Conservation (phyloP, 2,797 vertebrate genomes). For the Peromyscus attwateri region DNA sequence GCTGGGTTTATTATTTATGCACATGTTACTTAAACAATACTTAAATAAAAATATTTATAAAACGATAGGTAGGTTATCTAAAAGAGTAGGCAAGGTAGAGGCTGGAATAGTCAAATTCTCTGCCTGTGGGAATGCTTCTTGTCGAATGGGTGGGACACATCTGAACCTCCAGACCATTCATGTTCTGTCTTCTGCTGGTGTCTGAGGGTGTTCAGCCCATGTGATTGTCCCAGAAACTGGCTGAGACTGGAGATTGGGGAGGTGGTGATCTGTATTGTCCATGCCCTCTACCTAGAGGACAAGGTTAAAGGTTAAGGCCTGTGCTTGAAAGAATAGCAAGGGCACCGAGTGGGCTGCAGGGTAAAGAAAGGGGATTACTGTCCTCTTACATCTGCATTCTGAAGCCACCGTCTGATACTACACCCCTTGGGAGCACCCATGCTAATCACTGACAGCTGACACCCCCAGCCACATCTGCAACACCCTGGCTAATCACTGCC, state of each 20-base stretch:
- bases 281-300: neutral
- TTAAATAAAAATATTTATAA: neutral
- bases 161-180: accelerated
- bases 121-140: neutral
- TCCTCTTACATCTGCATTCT: conserved; percentile 68
- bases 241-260: neutral
- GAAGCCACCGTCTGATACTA: conserved; percentile 69
- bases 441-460: conserved; percentile 71
- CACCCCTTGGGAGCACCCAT: neutral
- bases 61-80: neutral
- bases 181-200: neutral
- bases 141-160: accelerated
- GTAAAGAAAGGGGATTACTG: neutral
- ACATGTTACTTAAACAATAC: neutral
- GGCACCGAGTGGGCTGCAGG: neutral
- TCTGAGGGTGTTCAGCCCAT: neutral
- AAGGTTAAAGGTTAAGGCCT: neutral
- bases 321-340: neutral
- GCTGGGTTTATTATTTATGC: neutral
- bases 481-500: conserved; percentile 52
- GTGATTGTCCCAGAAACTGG: neutral
- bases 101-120: neutral
- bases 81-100: neutral
- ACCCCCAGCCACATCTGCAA: conserved; percentile 74
- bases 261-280: neutral